phyloP scores from a whole-genome alignment of 1,140 invertebrate species.

The Trichonephila clavata region DNA sequence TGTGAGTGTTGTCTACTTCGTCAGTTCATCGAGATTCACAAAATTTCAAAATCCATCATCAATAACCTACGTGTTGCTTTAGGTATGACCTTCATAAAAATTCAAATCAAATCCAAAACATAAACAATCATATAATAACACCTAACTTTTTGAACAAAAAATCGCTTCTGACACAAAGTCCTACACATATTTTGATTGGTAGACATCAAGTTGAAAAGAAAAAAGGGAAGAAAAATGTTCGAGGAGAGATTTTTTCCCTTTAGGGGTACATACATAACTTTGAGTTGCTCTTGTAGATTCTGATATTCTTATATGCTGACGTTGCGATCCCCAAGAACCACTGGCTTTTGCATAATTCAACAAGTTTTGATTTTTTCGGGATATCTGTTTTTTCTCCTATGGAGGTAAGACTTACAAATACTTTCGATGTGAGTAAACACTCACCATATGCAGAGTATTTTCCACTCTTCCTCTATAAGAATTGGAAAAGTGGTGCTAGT shows the following conservation, averaged over 20 bases:
- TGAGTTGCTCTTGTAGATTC: slow-evolving; percentile 31
- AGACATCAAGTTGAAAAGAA: not conserved
- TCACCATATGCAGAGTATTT: slow-evolving; percentile 19
- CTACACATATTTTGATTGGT: not conserved
- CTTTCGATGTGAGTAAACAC: slow-evolving; percentile 50
- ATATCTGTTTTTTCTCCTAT: not conserved
- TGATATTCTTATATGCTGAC: slow-evolving; percentile 35
- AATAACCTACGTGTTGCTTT: no score
- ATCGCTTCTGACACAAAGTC: not conserved
- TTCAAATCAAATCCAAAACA: no score
- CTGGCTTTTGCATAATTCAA: slow-evolving; percentile 67
- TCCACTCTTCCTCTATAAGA: not conserved
- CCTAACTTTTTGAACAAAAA: not conserved
- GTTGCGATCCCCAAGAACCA: not conserved
- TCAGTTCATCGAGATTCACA: no score
- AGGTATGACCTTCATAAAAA: no score
- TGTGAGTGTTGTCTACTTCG: no score
- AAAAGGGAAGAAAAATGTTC: not conserved
- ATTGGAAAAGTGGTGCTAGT: not conserved
- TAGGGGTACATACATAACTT: slow-evolving; percentile 19
- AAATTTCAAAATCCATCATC: no score
- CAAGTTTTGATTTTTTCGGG: slow-evolving; percentile 64
- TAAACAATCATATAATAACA: no score
- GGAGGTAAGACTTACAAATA: slow-evolving; percentile 49
- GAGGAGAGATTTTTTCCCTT: not conserved